phyloP scores from a whole-genome alignment of 2,797 vertebrate species.

The Intellagama lesueurii region DNA sequence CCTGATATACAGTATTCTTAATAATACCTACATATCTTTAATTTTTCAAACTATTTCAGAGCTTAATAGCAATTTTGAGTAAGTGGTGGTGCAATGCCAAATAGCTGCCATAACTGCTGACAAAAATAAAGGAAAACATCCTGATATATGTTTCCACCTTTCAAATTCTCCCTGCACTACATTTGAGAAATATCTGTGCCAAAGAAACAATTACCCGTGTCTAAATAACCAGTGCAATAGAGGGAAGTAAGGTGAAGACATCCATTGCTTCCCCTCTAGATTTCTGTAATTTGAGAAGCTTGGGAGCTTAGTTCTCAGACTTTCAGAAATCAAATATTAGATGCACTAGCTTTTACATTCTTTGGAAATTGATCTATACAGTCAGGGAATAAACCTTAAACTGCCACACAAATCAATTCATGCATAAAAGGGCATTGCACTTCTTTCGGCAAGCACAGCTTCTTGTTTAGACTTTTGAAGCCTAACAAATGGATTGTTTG shows the following conservation, averaged over 20 bases:
- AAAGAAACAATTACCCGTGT: slow-evolving; percentile 24
- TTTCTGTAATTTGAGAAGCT: slow-evolving; percentile 35
- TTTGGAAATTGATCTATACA: slow-evolving; percentile 49
- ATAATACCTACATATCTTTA: background rate
- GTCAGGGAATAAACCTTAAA: slow-evolving; percentile 51
- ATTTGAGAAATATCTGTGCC: background rate
- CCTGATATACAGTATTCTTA: too few species aligned
- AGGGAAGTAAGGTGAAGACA: slow-evolving; percentile 1
- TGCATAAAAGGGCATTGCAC: slow-evolving; percentile 43
- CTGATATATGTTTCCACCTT: background rate
- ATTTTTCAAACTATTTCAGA: background rate
- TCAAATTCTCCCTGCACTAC: background rate
- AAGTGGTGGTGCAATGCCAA: too few species aligned
- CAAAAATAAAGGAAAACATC: background rate
- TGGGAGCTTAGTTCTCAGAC: background rate
- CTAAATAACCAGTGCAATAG: background rate
- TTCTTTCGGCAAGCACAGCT: slow-evolving; percentile 35
- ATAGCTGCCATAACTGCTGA: background rate
- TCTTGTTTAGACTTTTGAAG: slow-evolving; percentile 37
- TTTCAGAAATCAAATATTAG: slow-evolving; percentile 49
- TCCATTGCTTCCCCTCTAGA: slow-evolving; percentile 16
- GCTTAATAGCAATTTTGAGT: background rate
- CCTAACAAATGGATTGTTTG: slow-evolving; percentile 39
- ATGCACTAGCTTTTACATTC: slow-evolving; percentile 40
- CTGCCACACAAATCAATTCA: slow-evolving; percentile 22